phyloP scores from a whole-genome alignment of 2,113 vertebrate species.

The Labeo rohita region DNA sequence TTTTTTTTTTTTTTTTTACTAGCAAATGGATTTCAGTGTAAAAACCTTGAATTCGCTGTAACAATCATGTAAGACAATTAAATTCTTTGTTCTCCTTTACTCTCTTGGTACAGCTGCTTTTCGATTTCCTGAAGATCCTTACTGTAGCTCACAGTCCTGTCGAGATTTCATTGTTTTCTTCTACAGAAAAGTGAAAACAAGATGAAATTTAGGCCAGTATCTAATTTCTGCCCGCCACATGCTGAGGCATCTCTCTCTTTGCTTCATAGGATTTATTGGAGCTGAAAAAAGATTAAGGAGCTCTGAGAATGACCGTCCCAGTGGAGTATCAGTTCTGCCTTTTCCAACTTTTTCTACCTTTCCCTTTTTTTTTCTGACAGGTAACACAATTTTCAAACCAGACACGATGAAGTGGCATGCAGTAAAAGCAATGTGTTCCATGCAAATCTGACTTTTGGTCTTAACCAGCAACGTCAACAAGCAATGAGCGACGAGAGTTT shows the following conservation, averaged over 20 bases:
- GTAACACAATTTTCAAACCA: conserved; percentile 6
- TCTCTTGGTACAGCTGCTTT: background rate
- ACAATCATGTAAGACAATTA: background rate
- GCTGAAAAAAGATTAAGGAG: conserved; percentile 28
- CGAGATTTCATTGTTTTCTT: background rate
- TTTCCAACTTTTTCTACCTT: background rate
- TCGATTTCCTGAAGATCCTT: background rate
- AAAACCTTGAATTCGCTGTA: background rate
- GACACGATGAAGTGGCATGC: background rate
- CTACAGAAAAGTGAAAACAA: conserved; percentile 6
- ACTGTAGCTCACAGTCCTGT: background rate
- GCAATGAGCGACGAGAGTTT: background rate
- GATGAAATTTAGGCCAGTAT: conserved; percentile 22
- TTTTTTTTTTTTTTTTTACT: background rate
- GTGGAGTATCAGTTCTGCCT: conserved; percentile 10
- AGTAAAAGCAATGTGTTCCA: background rate
- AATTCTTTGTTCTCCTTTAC: background rate
- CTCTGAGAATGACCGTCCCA: conserved; percentile 9
- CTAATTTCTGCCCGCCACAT: conserved; percentile 23
- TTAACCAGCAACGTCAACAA: background rate
- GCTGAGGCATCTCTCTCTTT: conserved; percentile 32
- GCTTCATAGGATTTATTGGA: conserved; percentile 17
- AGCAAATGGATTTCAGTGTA: background rate
- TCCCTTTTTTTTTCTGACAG: background rate
- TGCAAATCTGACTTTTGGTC: background rate